Evolutionary conservation across 2,113 vertebrate genomes (phyloP).

Genomic region (Calidris pugnax): DNA sequence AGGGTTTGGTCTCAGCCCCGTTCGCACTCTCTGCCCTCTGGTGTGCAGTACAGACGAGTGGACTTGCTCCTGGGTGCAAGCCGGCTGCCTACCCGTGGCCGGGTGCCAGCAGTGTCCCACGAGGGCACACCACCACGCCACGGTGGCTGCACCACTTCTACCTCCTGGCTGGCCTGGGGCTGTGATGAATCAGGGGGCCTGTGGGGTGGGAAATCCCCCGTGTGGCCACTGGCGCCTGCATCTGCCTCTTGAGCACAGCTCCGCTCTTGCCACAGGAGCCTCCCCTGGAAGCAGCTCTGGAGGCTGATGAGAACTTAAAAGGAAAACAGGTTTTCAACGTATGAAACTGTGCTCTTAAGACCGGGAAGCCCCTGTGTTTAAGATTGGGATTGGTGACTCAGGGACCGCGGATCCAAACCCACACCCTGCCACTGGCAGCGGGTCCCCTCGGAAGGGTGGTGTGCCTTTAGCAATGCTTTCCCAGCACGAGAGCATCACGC

Average conservation of each 20-base stretch:
- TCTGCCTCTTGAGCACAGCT: not conserved
- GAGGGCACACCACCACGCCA: fast-evolving
- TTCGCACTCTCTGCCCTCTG: no score
- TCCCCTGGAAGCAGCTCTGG: not conserved
- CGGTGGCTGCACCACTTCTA: not conserved
- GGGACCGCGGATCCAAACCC: not conserved
- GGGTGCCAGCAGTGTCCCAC: not conserved
- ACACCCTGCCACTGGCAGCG: not conserved
- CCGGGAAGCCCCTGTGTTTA: not conserved
- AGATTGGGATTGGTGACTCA: not conserved
- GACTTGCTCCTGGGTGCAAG: not conserved
- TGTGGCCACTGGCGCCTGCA: fast-evolving
- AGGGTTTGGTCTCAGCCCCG: fast-evolving
- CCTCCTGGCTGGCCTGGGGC: not conserved
- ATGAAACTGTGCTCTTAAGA: not conserved
- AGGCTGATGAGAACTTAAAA: not conserved
- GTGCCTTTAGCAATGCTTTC: not conserved
- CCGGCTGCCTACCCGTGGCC: fast-evolving
- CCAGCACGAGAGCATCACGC: fast-evolving
- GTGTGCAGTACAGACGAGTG: not conserved
- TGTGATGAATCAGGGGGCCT: not conserved
- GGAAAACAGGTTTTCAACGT: not conserved
- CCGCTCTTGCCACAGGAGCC: not conserved
- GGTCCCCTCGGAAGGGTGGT: fast-evolving
- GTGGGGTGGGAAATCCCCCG: fast-evolving